Conservation (phyloP, 2,888 invertebrate genomes). For the Hypselothyrea guttata region DNA sequence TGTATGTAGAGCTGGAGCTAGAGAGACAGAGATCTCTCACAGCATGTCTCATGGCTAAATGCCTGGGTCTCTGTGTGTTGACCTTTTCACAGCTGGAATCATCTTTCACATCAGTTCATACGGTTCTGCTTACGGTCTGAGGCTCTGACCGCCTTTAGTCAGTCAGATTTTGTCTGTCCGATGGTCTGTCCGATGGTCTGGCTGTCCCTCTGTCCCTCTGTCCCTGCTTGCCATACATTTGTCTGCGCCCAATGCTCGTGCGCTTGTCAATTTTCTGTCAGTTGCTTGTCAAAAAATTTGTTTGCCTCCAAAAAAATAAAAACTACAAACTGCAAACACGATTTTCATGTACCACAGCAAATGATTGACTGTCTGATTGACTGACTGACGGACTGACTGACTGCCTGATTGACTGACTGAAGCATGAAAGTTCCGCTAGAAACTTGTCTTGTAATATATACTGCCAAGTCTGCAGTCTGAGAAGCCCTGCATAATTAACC, state of each 20-base stretch:
- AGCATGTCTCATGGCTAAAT: constrained; percentile 53
- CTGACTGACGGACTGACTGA: constrained; percentile 22
- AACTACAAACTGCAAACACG: constrained; percentile 65
- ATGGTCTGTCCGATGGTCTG: constrained; percentile 12
- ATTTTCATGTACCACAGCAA: constrained; percentile 68
- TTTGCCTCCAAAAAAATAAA: constrained; percentile 59
- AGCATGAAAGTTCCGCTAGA: constrained; percentile 20
- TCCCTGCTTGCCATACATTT: constrained; percentile 36
- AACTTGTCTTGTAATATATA: constrained; percentile 29
- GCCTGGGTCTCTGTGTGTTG: constrained; percentile 57
- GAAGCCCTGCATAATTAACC: constrained; percentile 68
- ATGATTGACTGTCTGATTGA: constrained; percentile 65
- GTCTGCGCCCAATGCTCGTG: constrained; percentile 67
- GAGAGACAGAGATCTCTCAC: constrained; percentile 14
- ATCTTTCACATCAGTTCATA: constrained; percentile 61
- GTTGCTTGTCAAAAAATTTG: constrained; percentile 77
- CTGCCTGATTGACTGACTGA: constrained; percentile 18
- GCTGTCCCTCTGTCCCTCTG: neutral
- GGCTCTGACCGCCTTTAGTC: constrained; percentile 21
- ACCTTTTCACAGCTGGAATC: constrained; percentile 74
- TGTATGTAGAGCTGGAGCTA: neutral
- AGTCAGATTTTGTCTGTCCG: constrained; percentile 2
- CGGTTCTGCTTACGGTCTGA: constrained; percentile 46
- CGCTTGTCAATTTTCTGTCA: constrained; percentile 78
- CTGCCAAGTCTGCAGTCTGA: constrained; percentile 7